Percentiles rank a stretch among this genome's conserved stretches.
Evolutionary conservation across 2,113 vertebrate genomes (phyloP).

Genomic region (Panthera tigris): DNA sequence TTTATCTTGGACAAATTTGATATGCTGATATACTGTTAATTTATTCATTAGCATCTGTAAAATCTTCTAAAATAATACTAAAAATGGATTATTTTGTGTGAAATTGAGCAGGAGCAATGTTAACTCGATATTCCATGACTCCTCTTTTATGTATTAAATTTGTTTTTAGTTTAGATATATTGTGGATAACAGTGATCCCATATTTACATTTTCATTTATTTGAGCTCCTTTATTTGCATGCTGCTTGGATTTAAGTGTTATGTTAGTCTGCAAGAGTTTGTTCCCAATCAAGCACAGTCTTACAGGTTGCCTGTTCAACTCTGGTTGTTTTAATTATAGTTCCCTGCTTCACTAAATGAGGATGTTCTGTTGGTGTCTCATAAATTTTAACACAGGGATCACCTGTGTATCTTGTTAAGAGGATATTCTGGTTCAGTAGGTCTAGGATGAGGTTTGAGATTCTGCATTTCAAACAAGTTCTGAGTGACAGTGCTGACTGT

Average conservation of each 20-base stretch:
- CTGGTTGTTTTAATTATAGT: not conserved
- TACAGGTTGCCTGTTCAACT: not conserved
- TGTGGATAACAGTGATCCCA: not conserved
- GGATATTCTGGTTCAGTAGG: not conserved
- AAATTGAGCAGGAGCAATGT: not conserved
- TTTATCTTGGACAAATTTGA: not conserved
- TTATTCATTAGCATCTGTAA: conserved; percentile 14
- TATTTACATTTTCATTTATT: not conserved
- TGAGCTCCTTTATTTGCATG: not conserved
- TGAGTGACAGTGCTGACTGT: not conserved
- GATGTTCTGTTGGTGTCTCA: not conserved
- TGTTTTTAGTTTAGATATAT: not conserved
- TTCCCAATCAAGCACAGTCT: not conserved
- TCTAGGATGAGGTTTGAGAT: not conserved
- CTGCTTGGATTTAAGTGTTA: not conserved
- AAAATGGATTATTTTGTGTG: not conserved
- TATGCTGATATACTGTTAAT: conserved; percentile 14
- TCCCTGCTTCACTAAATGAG: not conserved
- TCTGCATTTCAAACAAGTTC: not conserved
- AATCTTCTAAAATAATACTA: not conserved
- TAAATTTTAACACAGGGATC: not conserved
- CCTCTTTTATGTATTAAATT: not conserved
- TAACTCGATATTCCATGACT: not conserved
- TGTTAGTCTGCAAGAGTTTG: not conserved
- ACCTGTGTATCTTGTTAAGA: not conserved